A percentile compares a stretch with the other conserved stretches of the same genome.
Evolutionary conservation across 2,797 vertebrate species (phyloP).

Genomic region (Amphiprion clarkii): DNA sequence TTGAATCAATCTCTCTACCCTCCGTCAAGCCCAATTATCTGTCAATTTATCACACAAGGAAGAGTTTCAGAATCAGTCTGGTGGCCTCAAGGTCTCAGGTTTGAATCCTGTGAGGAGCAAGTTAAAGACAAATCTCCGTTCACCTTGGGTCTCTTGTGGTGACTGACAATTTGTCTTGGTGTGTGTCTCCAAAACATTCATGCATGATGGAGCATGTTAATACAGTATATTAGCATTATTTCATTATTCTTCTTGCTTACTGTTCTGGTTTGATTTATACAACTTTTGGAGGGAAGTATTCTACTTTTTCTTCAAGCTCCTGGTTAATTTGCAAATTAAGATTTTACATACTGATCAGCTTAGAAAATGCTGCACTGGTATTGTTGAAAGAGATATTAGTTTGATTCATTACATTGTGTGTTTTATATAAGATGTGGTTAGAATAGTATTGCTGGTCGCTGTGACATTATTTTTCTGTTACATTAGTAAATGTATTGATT

Average conservation of each 20-base stretch:
- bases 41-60: neutral
- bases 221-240: neutral
- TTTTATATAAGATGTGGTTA: too few relatives aligned
- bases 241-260: too few relatives aligned
- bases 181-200: neutral
- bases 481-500: too few relatives aligned
- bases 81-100: slow-evolving; percentile 9
- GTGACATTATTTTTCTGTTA: too few relatives aligned
- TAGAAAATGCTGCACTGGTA: too few relatives aligned
- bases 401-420: too few relatives aligned
- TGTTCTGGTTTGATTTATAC: too few relatives aligned
- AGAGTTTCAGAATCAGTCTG: neutral
- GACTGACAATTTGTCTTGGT: neutral
- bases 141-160: neutral
- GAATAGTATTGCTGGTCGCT: too few relatives aligned
- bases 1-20: slow-evolving; percentile 26
- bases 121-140: neutral
- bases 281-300: neutral
- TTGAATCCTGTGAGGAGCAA: neutral
- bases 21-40: slow-evolving; percentile 28
- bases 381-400: too few relatives aligned
- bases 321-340: too few relatives aligned
- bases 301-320: neutral
- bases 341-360: too few relatives aligned
- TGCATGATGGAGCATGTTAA: neutral